Conservation (phyloP, 2,113 vertebrate species). For the Epinephelus lanceolatus region DNA sequence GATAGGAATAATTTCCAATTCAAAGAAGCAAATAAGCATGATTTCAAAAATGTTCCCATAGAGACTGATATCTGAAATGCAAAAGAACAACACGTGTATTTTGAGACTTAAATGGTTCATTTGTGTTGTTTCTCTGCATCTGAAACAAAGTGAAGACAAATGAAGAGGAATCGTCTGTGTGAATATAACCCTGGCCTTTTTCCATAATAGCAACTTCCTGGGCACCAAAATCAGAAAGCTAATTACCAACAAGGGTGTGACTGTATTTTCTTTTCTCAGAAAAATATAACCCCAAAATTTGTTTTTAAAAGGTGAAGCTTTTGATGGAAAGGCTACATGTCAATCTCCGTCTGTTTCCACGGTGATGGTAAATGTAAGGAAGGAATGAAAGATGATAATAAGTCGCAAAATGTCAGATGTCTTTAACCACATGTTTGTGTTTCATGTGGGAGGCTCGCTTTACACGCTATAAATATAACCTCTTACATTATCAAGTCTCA, state of each 20-base stretch:
- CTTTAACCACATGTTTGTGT: slow-evolving; percentile 11
- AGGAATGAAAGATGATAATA: slow-evolving; percentile 10
- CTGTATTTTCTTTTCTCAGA: neutral
- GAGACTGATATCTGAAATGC: neutral
- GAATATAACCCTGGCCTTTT: neutral
- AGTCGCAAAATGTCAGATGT: slow-evolving; percentile 53
- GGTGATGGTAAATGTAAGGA: slow-evolving; percentile 32
- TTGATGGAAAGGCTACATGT: slow-evolving; percentile 24
- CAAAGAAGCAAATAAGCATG: neutral
- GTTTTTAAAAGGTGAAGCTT: neutral
- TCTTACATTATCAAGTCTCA: neutral
- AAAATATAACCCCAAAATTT: neutral
- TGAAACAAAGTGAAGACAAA: neutral
- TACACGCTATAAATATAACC: neutral
- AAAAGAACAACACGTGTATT: slow-evolving; percentile 5
- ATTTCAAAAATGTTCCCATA: neutral
- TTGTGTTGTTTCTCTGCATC: neutral
- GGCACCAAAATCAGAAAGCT: neutral
- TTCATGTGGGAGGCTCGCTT: neutral
- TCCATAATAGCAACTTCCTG: neutral
- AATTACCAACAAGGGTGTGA: neutral
- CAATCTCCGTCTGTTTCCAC: slow-evolving; percentile 23
- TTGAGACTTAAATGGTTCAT: neutral
- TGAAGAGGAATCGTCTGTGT: neutral
- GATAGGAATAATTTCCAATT: neutral